Evolutionary conservation across 2,113 vertebrate genomes (phyloP).

Genomic region (Lepidothrix coronata): DNA sequence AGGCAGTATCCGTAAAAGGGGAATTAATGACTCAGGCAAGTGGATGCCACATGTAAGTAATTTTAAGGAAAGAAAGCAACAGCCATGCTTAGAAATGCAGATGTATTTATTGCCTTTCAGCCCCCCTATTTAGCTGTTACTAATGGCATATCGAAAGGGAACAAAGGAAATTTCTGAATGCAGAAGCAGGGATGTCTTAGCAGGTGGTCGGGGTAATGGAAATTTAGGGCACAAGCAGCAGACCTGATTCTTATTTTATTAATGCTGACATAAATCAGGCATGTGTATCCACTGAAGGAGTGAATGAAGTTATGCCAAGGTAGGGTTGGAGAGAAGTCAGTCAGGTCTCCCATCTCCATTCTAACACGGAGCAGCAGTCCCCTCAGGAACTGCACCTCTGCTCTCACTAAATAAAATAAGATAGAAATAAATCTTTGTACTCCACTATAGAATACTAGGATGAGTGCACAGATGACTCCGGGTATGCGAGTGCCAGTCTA

Average conservation of each 20-base stretch:
- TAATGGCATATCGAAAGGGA: neutral
- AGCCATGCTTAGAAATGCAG: constrained; percentile 48
- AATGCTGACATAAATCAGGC: neutral
- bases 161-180: constrained; percentile 23
- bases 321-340: neutral
- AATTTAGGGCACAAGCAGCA: constrained; percentile 19
- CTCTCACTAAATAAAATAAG: neutral
- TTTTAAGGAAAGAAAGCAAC: constrained; percentile 49
- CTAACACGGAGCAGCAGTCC: neutral
- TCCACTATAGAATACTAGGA: neutral
- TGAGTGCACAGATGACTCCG: rapidly evolving
- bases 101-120: constrained; percentile 58
- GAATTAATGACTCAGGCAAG: constrained; percentile 34
- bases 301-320: neutral
- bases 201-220: neutral
- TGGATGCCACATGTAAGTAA: constrained; percentile 44
- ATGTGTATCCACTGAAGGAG: neutral
- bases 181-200: neutral
- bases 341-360: neutral
- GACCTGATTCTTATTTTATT: constrained; percentile 8
- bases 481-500: neutral
- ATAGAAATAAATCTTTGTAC: neutral
- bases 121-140: constrained; percentile 22
- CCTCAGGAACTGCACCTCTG: neutral
- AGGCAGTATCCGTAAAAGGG: neutral